phyloP scores from a whole-genome alignment of 2,888 invertebrate genomes.

The Pandemis corylana region DNA sequence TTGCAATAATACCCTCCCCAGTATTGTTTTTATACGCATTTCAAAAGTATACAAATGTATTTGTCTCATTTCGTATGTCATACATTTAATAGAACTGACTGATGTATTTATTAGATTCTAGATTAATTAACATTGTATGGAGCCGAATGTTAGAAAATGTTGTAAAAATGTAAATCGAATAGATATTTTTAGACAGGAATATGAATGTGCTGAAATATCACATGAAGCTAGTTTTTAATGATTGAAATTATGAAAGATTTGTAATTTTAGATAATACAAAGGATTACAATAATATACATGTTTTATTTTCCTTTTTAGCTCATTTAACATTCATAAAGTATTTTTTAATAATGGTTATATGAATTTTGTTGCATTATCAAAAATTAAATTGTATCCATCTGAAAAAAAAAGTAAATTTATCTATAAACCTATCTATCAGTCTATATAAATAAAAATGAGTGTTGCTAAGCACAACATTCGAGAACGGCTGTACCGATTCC shows the following conservation, averaged over 20 bases:
- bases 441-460: too few relatives aligned
- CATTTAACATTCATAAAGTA: not conserved
- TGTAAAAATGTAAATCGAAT: slow-evolving; percentile 79
- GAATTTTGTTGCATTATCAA: not conserved
- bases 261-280: slow-evolving; percentile 83
- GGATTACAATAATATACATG: slow-evolving; percentile 60
- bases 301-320: slow-evolving; percentile 36
- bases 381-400: too few relatives aligned
- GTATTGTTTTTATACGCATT: too few relatives aligned
- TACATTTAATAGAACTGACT: not conserved
- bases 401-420: too few relatives aligned
- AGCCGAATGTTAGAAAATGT: slow-evolving; percentile 57
- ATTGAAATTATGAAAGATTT: slow-evolving; percentile 80
- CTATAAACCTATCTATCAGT: too few relatives aligned
- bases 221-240: slow-evolving; percentile 72
- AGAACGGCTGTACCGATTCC: too few relatives aligned
- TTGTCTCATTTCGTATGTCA: not conserved
- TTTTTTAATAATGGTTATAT: not conserved
- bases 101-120: slow-evolving; percentile 1
- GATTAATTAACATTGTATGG: slow-evolving; percentile 35
- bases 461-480: too few relatives aligned
- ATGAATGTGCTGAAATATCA: slow-evolving; percentile 75
- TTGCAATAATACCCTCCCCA: too few relatives aligned
- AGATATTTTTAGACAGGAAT: slow-evolving; percentile 77
- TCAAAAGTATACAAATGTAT: not conserved